Evolutionary conservation across 2,113 vertebrate genomes (phyloP), one percentile per base, ranked within the genome.

Genomic region (Machaerirhynchus nigripectus): DNA sequence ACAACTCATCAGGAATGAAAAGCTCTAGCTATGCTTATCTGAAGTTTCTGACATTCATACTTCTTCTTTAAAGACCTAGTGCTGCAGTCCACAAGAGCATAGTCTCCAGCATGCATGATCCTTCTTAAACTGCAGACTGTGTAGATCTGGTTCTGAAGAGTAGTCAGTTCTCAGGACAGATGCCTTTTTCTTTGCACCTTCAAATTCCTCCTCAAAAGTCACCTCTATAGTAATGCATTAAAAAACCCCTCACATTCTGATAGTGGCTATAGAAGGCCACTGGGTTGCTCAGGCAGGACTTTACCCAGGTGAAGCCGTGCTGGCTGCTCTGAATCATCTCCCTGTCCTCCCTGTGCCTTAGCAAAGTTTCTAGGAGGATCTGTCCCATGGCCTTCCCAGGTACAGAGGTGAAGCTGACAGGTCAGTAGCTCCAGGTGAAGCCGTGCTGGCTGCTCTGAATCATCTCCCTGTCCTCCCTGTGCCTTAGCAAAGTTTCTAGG

Each of bases 211-310:
- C 50, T 85, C 63, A 74, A 80, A 91, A 94, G 40, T 73, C 46
- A 80, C 19, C 10, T 85, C 31, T 50, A 16, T 50, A 13, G 23
- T 56, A 89, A 69, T 16, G 3, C 9, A 64, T 85, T 53, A 40
- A 64, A 71, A 27, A 15, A 28, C 1, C 0, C 0, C 15, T n/a
- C 10, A 10, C 16, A 31, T 69, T 91, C 31, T 9, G 7, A 57
- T 57, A 69, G 50, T 35, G 30, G 14, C 46, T 87, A 4, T 15
- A 60, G 46, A 61, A 69, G 22, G n/a, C 8, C 24, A n/a, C 22
- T 53, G 13, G 20, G 10, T 7, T 33, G 12, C 3, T 87, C 28
- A 61, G 28, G 64, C 13, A 39, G n/a, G 22, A 46, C 15, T 24
- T 61, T 15, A 8, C 27, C 31, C 50, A 17, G 31, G 17, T 59